These are phyloP conservation scores for Artibeus lituratus DNA, from an alignment of 2,797 vertebrate species.

Conservation along the genomic window DNA sequence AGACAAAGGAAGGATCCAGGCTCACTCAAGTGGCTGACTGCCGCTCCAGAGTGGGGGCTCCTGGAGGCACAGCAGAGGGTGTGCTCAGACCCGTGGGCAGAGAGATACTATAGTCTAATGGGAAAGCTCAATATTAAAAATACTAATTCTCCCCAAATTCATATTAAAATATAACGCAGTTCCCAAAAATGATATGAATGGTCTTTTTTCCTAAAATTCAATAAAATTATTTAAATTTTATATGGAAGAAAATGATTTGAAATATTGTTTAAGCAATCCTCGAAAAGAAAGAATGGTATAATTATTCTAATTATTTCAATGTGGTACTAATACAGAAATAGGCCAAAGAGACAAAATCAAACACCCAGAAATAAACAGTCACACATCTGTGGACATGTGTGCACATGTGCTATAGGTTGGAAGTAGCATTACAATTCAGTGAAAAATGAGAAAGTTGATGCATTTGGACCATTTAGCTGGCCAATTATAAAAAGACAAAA, in stretches of 20 bases:
- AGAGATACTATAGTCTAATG: background rate
- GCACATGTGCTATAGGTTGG: background rate
- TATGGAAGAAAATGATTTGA: background rate
- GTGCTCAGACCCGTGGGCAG: background rate
- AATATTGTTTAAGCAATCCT: background rate
- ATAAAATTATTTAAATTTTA: conserved; percentile 19
- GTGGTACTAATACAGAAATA: background rate
- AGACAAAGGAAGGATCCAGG: background rate
- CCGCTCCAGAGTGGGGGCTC: background rate
- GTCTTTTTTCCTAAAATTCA: background rate
- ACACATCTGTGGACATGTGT: background rate
- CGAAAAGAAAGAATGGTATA: background rate
- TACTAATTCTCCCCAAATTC: background rate
- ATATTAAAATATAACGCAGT: conserved; percentile 44
- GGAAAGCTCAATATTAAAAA: background rate
- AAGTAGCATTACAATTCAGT: background rate
- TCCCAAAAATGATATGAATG: background rate
- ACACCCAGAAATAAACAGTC: background rate
- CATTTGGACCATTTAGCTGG: background rate
- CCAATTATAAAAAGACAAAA: background rate
- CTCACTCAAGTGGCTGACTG: background rate
- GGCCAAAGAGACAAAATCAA: background rate
- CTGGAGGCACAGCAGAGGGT: background rate
- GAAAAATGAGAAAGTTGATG: background rate
- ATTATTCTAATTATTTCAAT: background rate